Conservation (phyloP, 2,888 invertebrate species). For the Pyrrhosoma nymphula region DNA sequence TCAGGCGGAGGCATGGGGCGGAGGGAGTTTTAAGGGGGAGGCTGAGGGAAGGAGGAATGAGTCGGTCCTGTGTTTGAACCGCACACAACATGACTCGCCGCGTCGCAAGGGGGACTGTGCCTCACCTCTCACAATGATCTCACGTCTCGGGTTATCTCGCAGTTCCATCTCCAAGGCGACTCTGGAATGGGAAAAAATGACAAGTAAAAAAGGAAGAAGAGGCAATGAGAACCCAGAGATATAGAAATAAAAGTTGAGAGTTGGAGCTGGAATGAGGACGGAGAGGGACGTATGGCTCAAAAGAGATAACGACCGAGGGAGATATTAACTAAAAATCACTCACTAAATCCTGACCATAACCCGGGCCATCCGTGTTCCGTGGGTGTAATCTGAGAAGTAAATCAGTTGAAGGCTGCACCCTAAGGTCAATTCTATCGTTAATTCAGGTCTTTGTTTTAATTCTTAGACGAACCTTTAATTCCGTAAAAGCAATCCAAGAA, state of each 20-base stretch:
- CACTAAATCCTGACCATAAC: not conserved
- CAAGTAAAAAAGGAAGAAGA: constrained; percentile 8
- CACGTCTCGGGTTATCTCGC: constrained; percentile 47
- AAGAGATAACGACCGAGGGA: not conserved
- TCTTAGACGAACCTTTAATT: too few species aligned
- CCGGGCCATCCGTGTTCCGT: not conserved
- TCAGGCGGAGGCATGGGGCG: constrained; percentile 10
- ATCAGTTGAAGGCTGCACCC: too few species aligned
- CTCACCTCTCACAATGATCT: constrained; percentile 58
- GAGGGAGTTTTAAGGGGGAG: not conserved
- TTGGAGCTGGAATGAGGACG: constrained; percentile 13
- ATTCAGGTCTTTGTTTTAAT: too few species aligned
- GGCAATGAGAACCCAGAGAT: not conserved
- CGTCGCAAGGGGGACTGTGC: constrained; percentile 51
- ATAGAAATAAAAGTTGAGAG: constrained; percentile 22
- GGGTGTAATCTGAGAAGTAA: not conserved
- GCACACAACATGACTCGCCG: constrained; percentile 58
- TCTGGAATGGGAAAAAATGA: constrained; percentile 50
- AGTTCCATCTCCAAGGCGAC: constrained; percentile 48
- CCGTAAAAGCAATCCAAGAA: too few species aligned
- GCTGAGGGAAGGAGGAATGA: not conserved
- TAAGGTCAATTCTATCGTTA: too few species aligned
- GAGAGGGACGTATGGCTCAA: not conserved
- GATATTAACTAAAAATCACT: not conserved
- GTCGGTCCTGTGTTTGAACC: constrained; percentile 52